phyloP scores from a whole-genome alignment of 2,888 invertebrate species.

The Protonemura montana region DNA sequence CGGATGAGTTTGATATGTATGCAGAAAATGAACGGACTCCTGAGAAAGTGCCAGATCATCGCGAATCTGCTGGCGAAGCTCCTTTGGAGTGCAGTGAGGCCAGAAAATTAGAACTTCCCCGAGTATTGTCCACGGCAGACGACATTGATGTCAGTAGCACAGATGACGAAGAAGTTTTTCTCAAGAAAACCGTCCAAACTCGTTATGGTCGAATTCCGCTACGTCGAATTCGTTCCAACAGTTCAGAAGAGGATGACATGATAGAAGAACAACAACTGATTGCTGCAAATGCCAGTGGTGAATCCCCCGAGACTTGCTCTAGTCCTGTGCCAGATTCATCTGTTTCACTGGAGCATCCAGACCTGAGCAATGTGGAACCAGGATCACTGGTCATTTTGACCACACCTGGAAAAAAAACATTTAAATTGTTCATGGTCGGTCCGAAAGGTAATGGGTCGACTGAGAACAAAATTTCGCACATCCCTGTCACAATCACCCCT shows the following conservation, averaged over 20 bases:
- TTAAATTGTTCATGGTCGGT: constrained; percentile 48
- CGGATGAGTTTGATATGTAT: constrained; percentile 1
- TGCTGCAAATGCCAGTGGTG: not conserved
- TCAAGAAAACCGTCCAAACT: constrained; percentile 21
- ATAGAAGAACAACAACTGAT: not conserved
- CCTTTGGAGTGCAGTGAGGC: not conserved
- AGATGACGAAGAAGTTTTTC: constrained; percentile 25
- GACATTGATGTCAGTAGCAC: not conserved
- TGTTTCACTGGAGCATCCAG: constrained; percentile 8
- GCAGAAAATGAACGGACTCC: not conserved
- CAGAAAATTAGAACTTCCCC: not conserved
- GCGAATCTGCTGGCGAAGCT: not conserved
- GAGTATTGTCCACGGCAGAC: not conserved
- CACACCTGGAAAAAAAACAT: constrained; percentile 32
- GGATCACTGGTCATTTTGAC: constrained; percentile 48
- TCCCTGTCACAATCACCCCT: constrained; percentile 41
- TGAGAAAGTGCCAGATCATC: not conserved
- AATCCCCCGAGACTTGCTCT: not conserved
- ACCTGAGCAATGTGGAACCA: constrained; percentile 44
- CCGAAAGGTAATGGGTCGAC: constrained; percentile 17
- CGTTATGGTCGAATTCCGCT: constrained; percentile 27
- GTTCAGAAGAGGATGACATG: not conserved
- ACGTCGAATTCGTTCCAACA: not conserved
- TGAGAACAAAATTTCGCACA: constrained; percentile 28
- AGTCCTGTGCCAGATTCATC: not conserved